Percentiles rank a stretch among this genome's conserved stretches.
phyloP scores from a whole-genome alignment of 1,140 invertebrate species.

The Leptinotarsa undecemlineata region DNA sequence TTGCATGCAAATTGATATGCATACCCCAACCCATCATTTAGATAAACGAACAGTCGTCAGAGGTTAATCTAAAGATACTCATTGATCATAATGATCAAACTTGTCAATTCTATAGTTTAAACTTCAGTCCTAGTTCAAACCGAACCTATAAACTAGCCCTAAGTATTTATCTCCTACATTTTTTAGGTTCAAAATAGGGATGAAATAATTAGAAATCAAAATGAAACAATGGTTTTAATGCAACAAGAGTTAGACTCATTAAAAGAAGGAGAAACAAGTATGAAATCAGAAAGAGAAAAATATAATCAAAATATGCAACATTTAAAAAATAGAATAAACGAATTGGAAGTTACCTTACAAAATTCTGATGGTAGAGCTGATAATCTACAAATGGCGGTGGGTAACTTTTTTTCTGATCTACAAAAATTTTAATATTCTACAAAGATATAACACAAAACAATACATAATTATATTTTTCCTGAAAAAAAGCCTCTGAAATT shows the following conservation, averaged over 20 bases:
- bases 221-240: slow-evolving; percentile 1
- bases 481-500: no score
- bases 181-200: slow-evolving; percentile 28
- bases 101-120: no score
- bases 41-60: no score
- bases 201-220: slow-evolving; percentile 19
- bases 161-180: neutral
- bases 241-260: slow-evolving; percentile 9
- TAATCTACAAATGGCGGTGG: slow-evolving; percentile 48
- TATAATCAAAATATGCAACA: slow-evolving; percentile 37
- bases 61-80: no score
- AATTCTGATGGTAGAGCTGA: slow-evolving; percentile 42
- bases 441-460: no score
- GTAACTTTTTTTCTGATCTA: neutral
- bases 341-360: slow-evolving; percentile 40
- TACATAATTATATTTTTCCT: no score
- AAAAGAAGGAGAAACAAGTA: slow-evolving; percentile 24
- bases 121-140: no score
- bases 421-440: no score
- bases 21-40: no score
- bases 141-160: no score
- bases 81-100: no score
- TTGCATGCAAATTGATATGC: no score
- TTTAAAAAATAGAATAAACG: slow-evolving; percentile 39
- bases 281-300: slow-evolving; percentile 31